Evolutionary conservation across 2,888 invertebrate species (phyloP), one percentile per base, ranked within the genome.

Genomic region (Laspeyria flexula): DNA sequence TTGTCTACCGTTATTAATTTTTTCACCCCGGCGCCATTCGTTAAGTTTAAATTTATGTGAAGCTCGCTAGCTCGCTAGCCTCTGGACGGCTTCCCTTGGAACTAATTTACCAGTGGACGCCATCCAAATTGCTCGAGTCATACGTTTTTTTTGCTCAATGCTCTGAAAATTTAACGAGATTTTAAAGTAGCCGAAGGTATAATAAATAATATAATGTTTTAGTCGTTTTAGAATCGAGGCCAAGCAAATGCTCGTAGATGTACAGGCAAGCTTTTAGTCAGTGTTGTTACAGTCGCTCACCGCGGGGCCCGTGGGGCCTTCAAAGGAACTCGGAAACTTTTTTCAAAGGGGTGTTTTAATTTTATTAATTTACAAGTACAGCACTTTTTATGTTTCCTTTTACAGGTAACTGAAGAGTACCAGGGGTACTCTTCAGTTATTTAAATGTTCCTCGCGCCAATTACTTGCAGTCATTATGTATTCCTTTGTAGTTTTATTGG

Each of bases 1-100:
- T 57, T 56, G 21, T 33, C 13, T 38, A 10, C 18, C 29, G 52
- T 63, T 60, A 63, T 56, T 57, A 54, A 52, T 54, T 63, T 56
- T 48, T 42, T 50, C 38, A 30, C 25, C 39, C 15, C 1, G 21
- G 13, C 31, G 37, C 43, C 41, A 52, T 60, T 63, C 46, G 52
- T 55, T 57, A 63, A 48, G 38, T 67, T 63, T 18, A 55, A 31
- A 63, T 65, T 57, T 53, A 67, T 63, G 35, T 40, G n/a, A n/a
- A n/a, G n/a, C 9, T 35, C 37, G 43, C 53, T 51, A 46, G 60
- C 18, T 35, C 31, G 43, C n/a, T 34, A 34, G 47, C 46, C 25
- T 7, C n/a, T n/a, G n/a, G n/a, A n/a, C n/a, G 9, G 25, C 3
- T 25, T 31, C n/a, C 15, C 43, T 52, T 21, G 33, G 31, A 43